Evolutionary conservation across 2,113 vertebrate genomes (phyloP).

Genomic region (Grus americana): DNA sequence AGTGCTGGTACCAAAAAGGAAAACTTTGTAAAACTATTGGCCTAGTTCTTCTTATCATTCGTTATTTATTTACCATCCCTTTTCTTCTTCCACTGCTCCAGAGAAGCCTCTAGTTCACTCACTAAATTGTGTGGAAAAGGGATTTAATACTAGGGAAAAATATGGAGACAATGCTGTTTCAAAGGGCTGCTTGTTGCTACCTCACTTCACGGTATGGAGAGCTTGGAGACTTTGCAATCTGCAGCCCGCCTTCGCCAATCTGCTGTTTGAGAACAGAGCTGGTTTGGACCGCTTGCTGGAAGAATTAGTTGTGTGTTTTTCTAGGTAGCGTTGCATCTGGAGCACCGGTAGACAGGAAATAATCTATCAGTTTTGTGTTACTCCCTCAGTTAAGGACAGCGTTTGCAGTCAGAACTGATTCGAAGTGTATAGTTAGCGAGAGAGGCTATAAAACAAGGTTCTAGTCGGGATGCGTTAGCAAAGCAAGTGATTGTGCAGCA

Average conservation of each 20-base stretch:
- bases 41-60: not conserved
- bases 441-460: not conserved
- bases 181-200: conserved; percentile 19
- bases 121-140: not conserved
- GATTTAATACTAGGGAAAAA: not conserved
- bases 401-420: not conserved
- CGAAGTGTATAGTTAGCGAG: not conserved
- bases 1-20: conserved; percentile 61
- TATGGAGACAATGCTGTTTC: not conserved
- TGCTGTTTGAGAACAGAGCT: not conserved
- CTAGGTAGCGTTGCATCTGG: not conserved
- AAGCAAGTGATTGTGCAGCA: not conserved
- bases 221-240: not conserved
- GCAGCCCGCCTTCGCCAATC: not conserved
- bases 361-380: not conserved
- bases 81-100: not conserved
- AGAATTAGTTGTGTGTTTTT: not conserved
- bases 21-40: conserved; percentile 18
- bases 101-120: conserved; percentile 33
- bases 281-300: not conserved
- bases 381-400: not conserved
- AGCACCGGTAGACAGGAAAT: not conserved
- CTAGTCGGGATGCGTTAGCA: not conserved
- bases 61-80: conserved; percentile 16
- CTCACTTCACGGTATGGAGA: conserved; percentile 7